A percentile compares a stretch with the other conserved stretches of the same genome.
Conservation (phyloP, 2,797 vertebrate genomes). For the Benthosema pterotum region DNA sequence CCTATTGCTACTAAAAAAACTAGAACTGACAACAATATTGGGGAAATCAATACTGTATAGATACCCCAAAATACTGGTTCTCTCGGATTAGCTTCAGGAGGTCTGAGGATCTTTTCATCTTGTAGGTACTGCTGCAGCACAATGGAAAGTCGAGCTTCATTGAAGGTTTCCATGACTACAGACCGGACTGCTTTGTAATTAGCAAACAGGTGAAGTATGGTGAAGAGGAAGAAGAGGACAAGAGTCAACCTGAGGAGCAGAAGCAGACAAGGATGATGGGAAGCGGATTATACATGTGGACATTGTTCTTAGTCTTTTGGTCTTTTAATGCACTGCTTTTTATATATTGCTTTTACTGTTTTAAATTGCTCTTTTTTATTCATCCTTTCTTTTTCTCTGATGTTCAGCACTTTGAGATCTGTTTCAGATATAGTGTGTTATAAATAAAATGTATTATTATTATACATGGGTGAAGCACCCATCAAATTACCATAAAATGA, state of each 20-base stretch:
- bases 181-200: slow-evolving; percentile 90
- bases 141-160: slow-evolving; percentile 84
- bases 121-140: slow-evolving; percentile 80
- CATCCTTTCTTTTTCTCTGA: too few relatives aligned
- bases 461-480: not conserved
- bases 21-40: not conserved
- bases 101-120: slow-evolving; percentile 69
- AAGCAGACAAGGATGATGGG: not conserved
- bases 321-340: too few relatives aligned
- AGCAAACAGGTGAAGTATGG: slow-evolving; percentile 86
- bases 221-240: slow-evolving; percentile 86
- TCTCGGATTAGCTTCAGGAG: slow-evolving; percentile 78
- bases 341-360: too few relatives aligned
- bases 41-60: not conserved
- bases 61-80: slow-evolving; percentile 87
- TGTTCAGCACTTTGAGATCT: too few relatives aligned
- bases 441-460: too few relatives aligned
- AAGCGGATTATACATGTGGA: not conserved
- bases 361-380: too few relatives aligned
- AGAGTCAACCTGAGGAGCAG: slow-evolving; percentile 80
- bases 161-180: slow-evolving; percentile 91
- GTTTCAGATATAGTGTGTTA: too few relatives aligned
- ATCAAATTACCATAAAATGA: not conserved
- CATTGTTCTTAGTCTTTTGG: too few relatives aligned
- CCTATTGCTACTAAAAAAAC: not conserved